These are phyloP conservation scores for Magallana nippona DNA, from an alignment of 2,888 invertebrate species.

Conservation along the genomic window DNA sequence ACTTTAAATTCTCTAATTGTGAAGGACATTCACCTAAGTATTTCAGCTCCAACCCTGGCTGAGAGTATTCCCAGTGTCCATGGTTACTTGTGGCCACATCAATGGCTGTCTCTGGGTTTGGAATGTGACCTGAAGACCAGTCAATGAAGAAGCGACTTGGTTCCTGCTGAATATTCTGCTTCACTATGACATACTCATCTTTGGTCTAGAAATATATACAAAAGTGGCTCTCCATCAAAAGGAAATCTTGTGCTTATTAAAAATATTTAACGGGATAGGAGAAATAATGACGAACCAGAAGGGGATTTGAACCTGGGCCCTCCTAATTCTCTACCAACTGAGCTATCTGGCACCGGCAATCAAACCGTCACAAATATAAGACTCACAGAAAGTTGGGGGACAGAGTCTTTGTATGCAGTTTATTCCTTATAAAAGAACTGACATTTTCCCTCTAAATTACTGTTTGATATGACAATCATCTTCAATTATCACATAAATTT, in stretches of 20 bases:
- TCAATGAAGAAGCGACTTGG: slow-evolving; percentile 74
- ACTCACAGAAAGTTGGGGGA: too few species aligned
- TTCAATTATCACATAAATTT: not conserved
- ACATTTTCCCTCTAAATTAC: too few species aligned
- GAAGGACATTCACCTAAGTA: slow-evolving; percentile 37
- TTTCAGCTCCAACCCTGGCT: slow-evolving; percentile 47
- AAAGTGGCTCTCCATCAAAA: not conserved
- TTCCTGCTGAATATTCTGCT: slow-evolving; percentile 61
- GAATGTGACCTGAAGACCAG: slow-evolving; percentile 52
- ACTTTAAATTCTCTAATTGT: too few species aligned
- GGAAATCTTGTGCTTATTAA: not conserved
- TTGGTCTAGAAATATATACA: slow-evolving; percentile 1
- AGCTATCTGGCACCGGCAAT: too few species aligned
- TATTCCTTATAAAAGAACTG: too few species aligned
- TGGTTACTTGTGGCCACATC: slow-evolving; percentile 55
- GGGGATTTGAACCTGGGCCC: too few species aligned
- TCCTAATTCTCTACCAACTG: too few species aligned
- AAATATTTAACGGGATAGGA: not conserved
- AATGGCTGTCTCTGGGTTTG: slow-evolving; percentile 55
- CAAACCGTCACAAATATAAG: too few species aligned
- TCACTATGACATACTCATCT: slow-evolving; percentile 67
- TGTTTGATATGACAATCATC: too few species aligned
- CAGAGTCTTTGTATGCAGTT: too few species aligned
- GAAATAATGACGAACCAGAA: too few species aligned
- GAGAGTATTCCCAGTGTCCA: slow-evolving; percentile 72